These are phyloP conservation scores for Smithornis capensis DNA, from an alignment of 2,113 vertebrate genomes.

Conservation along the genomic window DNA sequence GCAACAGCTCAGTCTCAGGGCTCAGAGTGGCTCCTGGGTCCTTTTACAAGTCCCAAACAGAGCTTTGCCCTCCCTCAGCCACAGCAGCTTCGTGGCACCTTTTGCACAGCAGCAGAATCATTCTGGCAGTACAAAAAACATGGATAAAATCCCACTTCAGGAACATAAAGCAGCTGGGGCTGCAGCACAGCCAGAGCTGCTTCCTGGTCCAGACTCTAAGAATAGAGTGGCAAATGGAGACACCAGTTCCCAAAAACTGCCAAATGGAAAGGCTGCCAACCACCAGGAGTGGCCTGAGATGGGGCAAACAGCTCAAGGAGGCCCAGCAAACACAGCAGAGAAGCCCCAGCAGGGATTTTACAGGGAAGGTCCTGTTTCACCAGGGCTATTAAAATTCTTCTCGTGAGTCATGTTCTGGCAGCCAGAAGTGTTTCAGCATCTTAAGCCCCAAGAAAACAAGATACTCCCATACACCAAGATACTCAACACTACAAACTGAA, in stretches of 20 bases:
- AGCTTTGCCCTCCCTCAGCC: neutral
- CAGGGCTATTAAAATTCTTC: neutral
- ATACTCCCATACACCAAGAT: neutral
- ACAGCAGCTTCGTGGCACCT: neutral
- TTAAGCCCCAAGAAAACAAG: neutral
- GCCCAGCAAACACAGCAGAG: neutral
- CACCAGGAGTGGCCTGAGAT: accelerated
- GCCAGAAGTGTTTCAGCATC: neutral
- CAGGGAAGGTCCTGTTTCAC: neutral
- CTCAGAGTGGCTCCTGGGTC: neutral
- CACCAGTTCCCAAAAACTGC: neutral
- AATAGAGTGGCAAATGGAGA: neutral
- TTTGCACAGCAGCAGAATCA: neutral
- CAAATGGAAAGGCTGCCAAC: neutral
- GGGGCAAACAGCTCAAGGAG: neutral
- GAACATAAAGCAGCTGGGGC: neutral
- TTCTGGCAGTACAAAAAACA: neutral
- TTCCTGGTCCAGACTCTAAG: neutral
- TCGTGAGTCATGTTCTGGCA: neutral
- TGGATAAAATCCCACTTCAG: neutral
- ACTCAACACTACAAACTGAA: neutral
- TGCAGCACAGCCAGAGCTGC: neutral
- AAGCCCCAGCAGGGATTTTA: neutral
- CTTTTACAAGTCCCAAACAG: neutral
- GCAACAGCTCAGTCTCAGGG: neutral